Evolutionary conservation across 1,140 invertebrate species (phyloP).

Genomic region (Metaphire vulgaris): DNA sequence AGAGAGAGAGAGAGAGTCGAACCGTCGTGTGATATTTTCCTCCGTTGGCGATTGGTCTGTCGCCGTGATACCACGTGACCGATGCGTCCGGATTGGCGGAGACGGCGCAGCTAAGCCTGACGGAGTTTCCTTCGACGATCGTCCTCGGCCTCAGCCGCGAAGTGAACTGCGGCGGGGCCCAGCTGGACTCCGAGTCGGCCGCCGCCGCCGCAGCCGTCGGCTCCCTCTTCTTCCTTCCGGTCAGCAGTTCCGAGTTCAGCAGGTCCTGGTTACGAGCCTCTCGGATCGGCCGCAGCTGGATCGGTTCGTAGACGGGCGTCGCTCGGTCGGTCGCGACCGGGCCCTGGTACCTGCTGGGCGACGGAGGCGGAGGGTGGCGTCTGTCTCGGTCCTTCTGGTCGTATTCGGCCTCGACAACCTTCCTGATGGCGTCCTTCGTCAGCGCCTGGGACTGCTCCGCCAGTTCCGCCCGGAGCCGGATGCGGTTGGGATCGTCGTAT

Average conservation of each 20-base stretch:
- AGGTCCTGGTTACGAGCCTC: neutral
- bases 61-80: constrained; percentile 21
- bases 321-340: too few species aligned
- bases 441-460: neutral
- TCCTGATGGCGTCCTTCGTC: constrained; percentile 7
- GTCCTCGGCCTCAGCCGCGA: constrained; percentile 75
- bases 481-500: neutral
- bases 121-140: constrained; percentile 61
- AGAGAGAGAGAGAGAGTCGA: too few species aligned
- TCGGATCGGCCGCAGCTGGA: neutral
- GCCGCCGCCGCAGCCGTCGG: neutral
- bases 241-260: neutral
- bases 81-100: neutral
- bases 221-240: neutral
- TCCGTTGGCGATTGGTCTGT: constrained; percentile 29
- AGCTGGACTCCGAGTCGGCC: constrained; percentile 7
- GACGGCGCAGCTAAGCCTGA: constrained; percentile 13
- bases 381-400: neutral
- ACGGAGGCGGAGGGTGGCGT: neutral
- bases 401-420: constrained; percentile 18
- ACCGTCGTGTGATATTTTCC: constrained; percentile 33
- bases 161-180: constrained; percentile 72
- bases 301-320: neutral
- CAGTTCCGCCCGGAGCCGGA: neutral
- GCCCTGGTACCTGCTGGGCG: neutral